Conservation (phyloP, 2,113 vertebrate species). For the Leiothrix lutea region DNA sequence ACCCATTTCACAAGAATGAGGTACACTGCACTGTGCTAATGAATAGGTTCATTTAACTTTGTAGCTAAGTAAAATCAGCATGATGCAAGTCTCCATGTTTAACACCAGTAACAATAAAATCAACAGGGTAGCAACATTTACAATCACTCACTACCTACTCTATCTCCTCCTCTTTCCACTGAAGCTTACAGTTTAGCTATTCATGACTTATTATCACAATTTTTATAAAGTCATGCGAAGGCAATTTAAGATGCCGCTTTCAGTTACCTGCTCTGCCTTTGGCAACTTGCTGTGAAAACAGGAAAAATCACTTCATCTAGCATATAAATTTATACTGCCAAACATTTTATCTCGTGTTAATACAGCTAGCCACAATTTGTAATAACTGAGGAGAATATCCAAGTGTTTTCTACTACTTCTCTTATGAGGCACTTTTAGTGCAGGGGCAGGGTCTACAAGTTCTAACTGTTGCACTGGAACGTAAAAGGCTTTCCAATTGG, state of each 20-base stretch:
- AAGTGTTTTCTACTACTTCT: neutral
- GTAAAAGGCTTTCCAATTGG: neutral
- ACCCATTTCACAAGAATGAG: neutral
- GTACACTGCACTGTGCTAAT: neutral
- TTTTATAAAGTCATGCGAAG: neutral
- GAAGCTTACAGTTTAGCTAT: neutral
- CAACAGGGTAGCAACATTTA: neutral
- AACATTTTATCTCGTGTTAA: neutral
- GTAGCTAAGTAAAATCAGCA: neutral
- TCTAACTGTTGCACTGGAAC: neutral
- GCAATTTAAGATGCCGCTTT: neutral
- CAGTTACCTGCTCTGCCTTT: neutral
- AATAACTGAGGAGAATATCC: neutral
- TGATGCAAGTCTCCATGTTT: neutral
- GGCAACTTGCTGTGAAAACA: neutral
- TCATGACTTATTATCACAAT: neutral
- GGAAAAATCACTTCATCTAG: neutral
- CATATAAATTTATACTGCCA: neutral
- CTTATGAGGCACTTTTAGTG: neutral
- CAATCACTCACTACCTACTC: neutral
- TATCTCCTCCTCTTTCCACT: neutral
- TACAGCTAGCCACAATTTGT: neutral
- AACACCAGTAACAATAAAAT: neutral
- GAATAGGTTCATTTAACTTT: neutral
- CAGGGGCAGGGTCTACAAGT: neutral